Percentiles rank a stretch among this genome's conserved stretches.
These are phyloP conservation scores for Orthonevra nobilis DNA, from an alignment of 2,888 invertebrate genomes.

Conservation along the genomic window DNA sequence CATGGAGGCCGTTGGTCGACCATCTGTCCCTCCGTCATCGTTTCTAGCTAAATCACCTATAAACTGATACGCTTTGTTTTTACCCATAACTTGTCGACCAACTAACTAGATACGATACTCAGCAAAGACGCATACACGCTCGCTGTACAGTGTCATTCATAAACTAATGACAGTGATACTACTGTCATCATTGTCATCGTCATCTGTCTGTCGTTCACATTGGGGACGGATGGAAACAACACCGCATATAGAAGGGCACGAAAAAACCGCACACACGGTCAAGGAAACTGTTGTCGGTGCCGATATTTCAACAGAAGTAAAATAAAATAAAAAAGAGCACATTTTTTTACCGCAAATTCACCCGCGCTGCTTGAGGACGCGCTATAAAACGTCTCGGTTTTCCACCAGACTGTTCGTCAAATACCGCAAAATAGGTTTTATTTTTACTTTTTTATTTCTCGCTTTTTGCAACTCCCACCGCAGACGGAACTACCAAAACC, in stretches of 20 bases:
- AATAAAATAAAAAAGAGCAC: conserved; percentile 11
- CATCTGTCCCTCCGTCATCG: conserved; percentile 24
- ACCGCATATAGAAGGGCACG: conserved; percentile 55
- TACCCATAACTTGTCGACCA: too few relatives aligned
- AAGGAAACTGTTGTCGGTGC: conserved; percentile 61
- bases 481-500: conserved; percentile 47
- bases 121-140: not conserved
- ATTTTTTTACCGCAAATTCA: conserved; percentile 31
- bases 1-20: conserved; percentile 56
- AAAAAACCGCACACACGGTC: conserved; percentile 62
- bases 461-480: conserved; percentile 38
- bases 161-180: conserved; percentile 60
- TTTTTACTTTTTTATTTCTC: too few relatives aligned
- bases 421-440: conserved; percentile 25
- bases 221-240: conserved; percentile 29
- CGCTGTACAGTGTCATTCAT: conserved; percentile 45
- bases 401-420: conserved; percentile 30
- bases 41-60: conserved; percentile 21
- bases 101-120: conserved; percentile 26
- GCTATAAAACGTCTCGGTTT: conserved; percentile 50
- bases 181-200: conserved; percentile 57
- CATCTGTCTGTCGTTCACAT: conserved; percentile 33
- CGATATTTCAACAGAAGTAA: conserved; percentile 44
- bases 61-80: too few relatives aligned
- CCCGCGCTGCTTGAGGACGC: conserved; percentile 25